Evolutionary conservation across 2,888 invertebrate genomes (phyloP).

Genomic region (Geophilus truncorum): DNA sequence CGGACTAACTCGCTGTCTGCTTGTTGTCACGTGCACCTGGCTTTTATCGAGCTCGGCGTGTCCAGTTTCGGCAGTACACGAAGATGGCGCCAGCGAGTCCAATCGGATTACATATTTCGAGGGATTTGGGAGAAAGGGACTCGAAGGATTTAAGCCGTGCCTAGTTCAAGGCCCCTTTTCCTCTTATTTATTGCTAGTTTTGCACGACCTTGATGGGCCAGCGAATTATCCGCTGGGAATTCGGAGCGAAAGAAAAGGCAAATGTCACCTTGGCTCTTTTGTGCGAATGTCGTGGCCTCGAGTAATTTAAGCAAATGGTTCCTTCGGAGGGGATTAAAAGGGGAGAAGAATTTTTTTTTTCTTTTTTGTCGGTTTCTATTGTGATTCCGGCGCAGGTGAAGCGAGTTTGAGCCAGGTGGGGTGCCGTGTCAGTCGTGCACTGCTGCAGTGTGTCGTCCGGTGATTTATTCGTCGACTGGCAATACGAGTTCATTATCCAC

Average conservation of each 20-base stretch:
- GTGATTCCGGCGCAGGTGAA: too few relatives aligned
- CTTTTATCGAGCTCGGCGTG: neutral
- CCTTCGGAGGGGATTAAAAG: too few relatives aligned
- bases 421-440: too few relatives aligned
- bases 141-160: neutral
- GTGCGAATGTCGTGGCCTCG: neutral
- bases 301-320: too few relatives aligned
- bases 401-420: too few relatives aligned
- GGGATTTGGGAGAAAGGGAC: neutral
- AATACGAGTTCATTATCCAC: neutral
- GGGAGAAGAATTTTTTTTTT: too few relatives aligned
- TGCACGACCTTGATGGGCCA: too few relatives aligned
- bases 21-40: neutral
- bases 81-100: neutral
- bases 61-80: too few relatives aligned
- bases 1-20: too few relatives aligned
- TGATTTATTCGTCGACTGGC: neutral
- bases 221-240: too few relatives aligned
- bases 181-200: neutral
- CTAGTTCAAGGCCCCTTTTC: neutral
- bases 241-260: too few relatives aligned
- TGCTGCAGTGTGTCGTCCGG: neutral
- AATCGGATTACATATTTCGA: neutral
- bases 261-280: neutral
- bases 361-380: too few relatives aligned